A percentile compares a stretch with the other conserved stretches of the same genome.
phyloP scores from a whole-genome alignment of 2,113 vertebrate genomes.

The Epinephelus cyanopodus region DNA sequence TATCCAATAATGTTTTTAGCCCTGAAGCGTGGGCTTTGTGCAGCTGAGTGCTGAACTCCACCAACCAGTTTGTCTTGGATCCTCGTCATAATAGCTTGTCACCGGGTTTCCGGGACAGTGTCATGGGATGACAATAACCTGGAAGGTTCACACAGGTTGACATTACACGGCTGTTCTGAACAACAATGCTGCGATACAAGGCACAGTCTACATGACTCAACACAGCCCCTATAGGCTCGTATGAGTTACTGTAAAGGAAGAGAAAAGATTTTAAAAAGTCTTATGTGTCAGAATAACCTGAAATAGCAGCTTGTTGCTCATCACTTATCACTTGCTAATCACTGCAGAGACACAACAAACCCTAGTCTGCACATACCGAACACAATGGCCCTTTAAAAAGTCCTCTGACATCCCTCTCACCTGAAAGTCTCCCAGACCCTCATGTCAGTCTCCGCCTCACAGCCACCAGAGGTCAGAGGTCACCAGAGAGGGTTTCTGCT shows the following conservation, averaged over 20 bases:
- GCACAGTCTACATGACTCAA: slow-evolving; percentile 20
- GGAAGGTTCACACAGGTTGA: slow-evolving; percentile 51
- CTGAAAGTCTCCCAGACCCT: slow-evolving; percentile 61
- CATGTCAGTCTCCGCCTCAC: slow-evolving; percentile 63
- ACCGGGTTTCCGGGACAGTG: slow-evolving; percentile 45
- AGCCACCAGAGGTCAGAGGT: slow-evolving; percentile 72
- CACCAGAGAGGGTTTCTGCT: slow-evolving; percentile 72
- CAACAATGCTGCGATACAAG: slow-evolving; percentile 46
- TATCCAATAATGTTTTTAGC: slow-evolving; percentile 26
- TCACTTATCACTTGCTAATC: slow-evolving; percentile 12
- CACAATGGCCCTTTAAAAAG: slow-evolving; percentile 45
- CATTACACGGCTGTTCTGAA: slow-evolving; percentile 37
- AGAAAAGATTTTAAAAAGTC: not conserved
- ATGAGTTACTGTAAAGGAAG: not conserved
- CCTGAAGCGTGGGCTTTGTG: slow-evolving; percentile 51
- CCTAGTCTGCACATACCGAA: not conserved
- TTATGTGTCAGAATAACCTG: not conserved
- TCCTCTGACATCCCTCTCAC: slow-evolving; percentile 46
- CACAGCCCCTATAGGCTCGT: not conserved
- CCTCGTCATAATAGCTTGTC: slow-evolving; percentile 55
- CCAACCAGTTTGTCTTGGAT: slow-evolving; percentile 70
- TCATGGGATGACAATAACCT: slow-evolving; percentile 48
- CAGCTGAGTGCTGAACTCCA: slow-evolving; percentile 54
- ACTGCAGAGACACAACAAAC: slow-evolving; percentile 37
- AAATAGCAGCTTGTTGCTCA: not conserved